A percentile compares a stretch with the other conserved stretches of the same genome.
These are phyloP conservation scores for Drosophila busckii DNA, from an alignment of 1,140 invertebrate genomes.

Conservation along the genomic window DNA sequence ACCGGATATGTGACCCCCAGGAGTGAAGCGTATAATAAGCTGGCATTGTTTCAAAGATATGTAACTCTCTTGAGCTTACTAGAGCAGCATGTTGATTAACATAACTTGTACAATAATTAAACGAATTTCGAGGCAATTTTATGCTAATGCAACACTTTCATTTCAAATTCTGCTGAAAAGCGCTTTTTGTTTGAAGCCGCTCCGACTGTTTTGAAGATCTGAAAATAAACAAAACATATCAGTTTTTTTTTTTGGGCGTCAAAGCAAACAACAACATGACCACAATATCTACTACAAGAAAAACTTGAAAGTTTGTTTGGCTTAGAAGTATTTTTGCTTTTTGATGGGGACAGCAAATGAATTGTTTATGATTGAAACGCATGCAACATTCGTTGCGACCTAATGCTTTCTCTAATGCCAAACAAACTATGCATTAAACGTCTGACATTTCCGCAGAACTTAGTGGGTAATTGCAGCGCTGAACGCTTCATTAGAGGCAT, in stretches of 20 bases:
- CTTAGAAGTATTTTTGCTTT: constrained; percentile 6
- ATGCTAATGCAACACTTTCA: no score
- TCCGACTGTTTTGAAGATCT: constrained; percentile 12
- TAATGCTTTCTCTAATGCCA: no score
- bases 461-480: constrained; percentile 32
- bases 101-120: no score
- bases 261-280: constrained; percentile 41
- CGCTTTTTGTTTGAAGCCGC: constrained; percentile 15
- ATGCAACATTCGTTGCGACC: constrained; percentile 45
- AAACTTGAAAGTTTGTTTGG: constrained; percentile 34
- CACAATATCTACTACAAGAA: constrained; percentile 22
- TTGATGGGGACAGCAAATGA: constrained; percentile 61
- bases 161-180: no score
- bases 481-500: constrained; percentile 66
- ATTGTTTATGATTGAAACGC: constrained; percentile 52
- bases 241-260: constrained; percentile 34
- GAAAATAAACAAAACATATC: constrained; percentile 52
- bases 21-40: constrained; percentile 8
- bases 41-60: no score
- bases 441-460: constrained; percentile 53
- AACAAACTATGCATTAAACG: constrained; percentile 31
- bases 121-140: no score
- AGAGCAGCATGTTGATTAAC: no score
- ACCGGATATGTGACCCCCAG: constrained; percentile 54
- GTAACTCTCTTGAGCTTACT: no score